A percentile compares a stretch with the other conserved stretches of the same genome.
phyloP scores from a whole-genome alignment of 2,113 vertebrate species.

The Phrynocephalus versicolor region DNA sequence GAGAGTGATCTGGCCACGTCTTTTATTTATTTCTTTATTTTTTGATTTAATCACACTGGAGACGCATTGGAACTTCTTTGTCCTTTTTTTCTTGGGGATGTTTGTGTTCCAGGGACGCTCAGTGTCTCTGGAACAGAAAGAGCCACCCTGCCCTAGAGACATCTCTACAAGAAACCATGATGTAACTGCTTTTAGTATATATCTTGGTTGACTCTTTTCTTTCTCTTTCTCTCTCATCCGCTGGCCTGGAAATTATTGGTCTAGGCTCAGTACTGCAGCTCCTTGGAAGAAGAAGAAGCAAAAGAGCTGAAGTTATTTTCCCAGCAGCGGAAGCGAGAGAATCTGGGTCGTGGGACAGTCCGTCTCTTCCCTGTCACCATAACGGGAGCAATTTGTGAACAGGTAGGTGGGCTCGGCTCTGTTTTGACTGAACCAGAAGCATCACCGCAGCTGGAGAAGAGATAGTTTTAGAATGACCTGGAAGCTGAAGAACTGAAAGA shows the following conservation, averaged over 20 bases:
- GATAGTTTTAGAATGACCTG: not conserved
- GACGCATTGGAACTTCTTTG: not conserved
- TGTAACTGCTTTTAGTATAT: too few relatives aligned
- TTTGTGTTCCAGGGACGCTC: too few relatives aligned
- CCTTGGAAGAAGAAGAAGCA: conserved; percentile 96
- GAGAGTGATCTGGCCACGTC: not conserved
- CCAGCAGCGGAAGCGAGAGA: conserved; percentile 94
- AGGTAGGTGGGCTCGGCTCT: conserved; percentile 74
- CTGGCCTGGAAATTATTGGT: not conserved
- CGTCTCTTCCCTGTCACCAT: conserved; percentile 95
- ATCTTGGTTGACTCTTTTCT: not conserved
- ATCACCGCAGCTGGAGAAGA: not conserved
- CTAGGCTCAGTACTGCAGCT: conserved; percentile 95
- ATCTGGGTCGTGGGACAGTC: conserved; percentile 92
- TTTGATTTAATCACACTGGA: not conserved
- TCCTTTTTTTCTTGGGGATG: too few relatives aligned
- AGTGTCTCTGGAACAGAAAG: not conserved
- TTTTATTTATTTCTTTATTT: too few relatives aligned
- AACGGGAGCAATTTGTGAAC: conserved; percentile 95
- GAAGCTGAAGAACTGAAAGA: not conserved
- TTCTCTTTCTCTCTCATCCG: not conserved
- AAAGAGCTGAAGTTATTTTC: conserved; percentile 97
- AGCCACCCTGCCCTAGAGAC: not conserved
- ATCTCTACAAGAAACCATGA: not conserved
- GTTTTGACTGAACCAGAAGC: too few relatives aligned